Evolutionary conservation across 2,888 invertebrate species (phyloP).

Genomic region (Nematopogon swammerdamellus): DNA sequence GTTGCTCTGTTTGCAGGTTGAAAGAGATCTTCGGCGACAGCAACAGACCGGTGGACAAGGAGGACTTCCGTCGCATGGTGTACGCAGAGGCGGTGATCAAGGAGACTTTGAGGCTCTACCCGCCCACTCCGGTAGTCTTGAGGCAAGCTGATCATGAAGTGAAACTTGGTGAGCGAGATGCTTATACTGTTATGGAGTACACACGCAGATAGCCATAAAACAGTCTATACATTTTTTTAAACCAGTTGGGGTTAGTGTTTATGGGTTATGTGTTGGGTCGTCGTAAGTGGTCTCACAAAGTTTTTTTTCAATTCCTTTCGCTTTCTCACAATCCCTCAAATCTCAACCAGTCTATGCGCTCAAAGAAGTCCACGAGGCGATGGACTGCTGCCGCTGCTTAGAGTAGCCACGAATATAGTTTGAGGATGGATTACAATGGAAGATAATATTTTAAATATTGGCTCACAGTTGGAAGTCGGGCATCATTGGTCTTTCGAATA

Average conservation of each 20-base stretch:
- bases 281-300: conserved; percentile 5
- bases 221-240: background rate
- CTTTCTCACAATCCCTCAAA: too few species aligned
- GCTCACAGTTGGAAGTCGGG: too few species aligned
- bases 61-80: conserved; percentile 23
- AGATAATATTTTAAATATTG: too few species aligned
- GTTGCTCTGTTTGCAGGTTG: conserved; percentile 17
- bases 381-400: too few species aligned
- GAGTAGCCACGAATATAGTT: too few species aligned
- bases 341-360: too few species aligned
- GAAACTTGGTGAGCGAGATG: conserved; percentile 20
- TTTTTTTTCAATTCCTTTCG: conserved; percentile 1
- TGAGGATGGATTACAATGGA: too few species aligned
- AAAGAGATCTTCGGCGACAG: conserved; percentile 25
- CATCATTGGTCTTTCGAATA: too few species aligned
- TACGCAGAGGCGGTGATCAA: conserved; percentile 30
- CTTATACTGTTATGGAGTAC: conserved; percentile 1
- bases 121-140: conserved; percentile 23
- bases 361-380: too few species aligned
- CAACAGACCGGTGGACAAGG: conserved; percentile 20
- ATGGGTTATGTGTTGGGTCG: conserved; percentile 5
- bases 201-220: conserved; percentile 4
- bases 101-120: conserved; percentile 29
- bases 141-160: conserved; percentile 26
- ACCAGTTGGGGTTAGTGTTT: conserved; percentile 4